Evolutionary conservation across 2,797 vertebrate species (phyloP).

Genomic region (Peromyscus attwateri): DNA sequence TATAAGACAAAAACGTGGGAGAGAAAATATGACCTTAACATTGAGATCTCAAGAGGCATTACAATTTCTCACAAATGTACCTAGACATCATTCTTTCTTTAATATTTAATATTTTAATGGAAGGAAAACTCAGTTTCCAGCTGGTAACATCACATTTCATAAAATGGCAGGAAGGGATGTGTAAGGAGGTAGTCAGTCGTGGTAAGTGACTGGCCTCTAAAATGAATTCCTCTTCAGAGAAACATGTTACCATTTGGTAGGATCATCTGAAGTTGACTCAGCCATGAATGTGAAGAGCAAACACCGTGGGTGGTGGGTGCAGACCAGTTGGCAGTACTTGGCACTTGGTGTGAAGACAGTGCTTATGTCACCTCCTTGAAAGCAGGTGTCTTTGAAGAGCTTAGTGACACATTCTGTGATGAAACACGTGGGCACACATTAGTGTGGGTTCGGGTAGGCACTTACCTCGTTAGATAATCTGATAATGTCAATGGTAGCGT

Average conservation of each 20-base stretch:
- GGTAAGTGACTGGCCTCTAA: neutral
- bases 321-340: slow-evolving; percentile 90
- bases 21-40: neutral
- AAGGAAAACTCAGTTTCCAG: neutral
- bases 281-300: slow-evolving; percentile 91
- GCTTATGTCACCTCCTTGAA: slow-evolving; percentile 89
- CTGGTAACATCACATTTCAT: neutral
- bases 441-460: neutral
- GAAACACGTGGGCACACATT: neutral
- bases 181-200: neutral
- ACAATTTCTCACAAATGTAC: neutral
- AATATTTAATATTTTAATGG: neutral
- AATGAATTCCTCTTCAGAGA: neutral
- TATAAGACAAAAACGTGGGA: neutral
- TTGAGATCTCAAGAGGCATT: neutral
- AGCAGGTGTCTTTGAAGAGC: slow-evolving; percentile 87
- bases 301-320: slow-evolving; percentile 91
- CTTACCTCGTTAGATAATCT: neutral
- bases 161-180: neutral
- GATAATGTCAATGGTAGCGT: neutral
- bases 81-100: neutral
- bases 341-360: slow-evolving; percentile 88
- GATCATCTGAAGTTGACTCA: slow-evolving; percentile 84
- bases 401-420: slow-evolving; percentile 86
- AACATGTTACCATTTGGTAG: slow-evolving; percentile 49